phyloP scores from a whole-genome alignment of 2,113 vertebrate genomes.

The Peromyscus polionotus region DNA sequence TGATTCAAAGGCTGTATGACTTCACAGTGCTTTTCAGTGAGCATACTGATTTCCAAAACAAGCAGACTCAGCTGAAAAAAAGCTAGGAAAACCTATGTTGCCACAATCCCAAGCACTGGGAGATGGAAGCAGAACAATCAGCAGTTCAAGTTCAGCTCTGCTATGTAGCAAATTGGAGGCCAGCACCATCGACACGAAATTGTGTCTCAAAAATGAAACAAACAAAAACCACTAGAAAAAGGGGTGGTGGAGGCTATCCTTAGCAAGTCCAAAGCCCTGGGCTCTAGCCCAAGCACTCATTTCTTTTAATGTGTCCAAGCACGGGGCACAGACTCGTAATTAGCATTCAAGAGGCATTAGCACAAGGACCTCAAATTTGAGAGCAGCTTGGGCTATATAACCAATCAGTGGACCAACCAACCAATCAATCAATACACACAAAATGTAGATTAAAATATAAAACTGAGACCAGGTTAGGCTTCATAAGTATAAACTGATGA shows the following conservation, averaged over 20 bases:
- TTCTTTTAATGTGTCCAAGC: not conserved
- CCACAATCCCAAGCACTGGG: not conserved
- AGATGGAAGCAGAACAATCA: not conserved
- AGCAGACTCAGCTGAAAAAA: not conserved
- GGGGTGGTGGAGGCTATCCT: too few species aligned
- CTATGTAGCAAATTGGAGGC: not conserved
- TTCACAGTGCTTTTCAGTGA: slow-evolving; percentile 25
- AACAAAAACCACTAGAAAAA: not conserved
- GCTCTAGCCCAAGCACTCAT: not conserved
- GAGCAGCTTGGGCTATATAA: not conserved
- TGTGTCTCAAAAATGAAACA: not conserved
- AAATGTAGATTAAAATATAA: not conserved
- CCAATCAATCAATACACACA: not conserved
- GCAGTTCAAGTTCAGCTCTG: not conserved
- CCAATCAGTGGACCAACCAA: not conserved
- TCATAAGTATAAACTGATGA: not conserved
- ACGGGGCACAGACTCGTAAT: not conserved
- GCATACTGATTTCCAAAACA: not conserved
- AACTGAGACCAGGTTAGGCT: not conserved
- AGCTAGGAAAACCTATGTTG: not conserved
- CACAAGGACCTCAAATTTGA: not conserved
- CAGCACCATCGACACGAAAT: too few species aligned
- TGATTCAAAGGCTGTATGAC: not conserved
- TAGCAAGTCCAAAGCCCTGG: too few species aligned
- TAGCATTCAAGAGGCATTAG: not conserved